These are phyloP conservation scores for Panzeria rudis DNA, from an alignment of 2,888 invertebrate genomes.

Conservation along the genomic window DNA sequence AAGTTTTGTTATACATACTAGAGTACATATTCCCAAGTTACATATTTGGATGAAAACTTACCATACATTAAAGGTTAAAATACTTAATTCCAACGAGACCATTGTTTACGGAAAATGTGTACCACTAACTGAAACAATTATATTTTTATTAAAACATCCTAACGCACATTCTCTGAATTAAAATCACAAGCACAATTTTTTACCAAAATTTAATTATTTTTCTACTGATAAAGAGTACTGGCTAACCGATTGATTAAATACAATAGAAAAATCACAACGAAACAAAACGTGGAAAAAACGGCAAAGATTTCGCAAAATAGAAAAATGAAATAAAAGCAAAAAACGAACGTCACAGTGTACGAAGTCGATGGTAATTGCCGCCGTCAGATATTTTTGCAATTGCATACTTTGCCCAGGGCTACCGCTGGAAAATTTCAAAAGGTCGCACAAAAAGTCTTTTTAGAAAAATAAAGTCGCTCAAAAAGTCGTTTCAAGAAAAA, in stretches of 20 bases:
- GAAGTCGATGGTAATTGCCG: too few species aligned
- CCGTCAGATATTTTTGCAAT: too few species aligned
- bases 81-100: conserved; percentile 84
- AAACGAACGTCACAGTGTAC: background rate
- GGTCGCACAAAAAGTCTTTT: too few species aligned
- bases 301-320: background rate
- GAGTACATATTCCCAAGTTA: too few species aligned
- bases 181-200: conserved; percentile 8
- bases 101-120: conserved; percentile 35
- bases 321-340: background rate
- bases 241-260: background rate
- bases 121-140: background rate
- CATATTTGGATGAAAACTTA: conserved; percentile 78
- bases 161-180: conserved; percentile 11
- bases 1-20: background rate
- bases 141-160: background rate
- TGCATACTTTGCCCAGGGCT: too few species aligned
- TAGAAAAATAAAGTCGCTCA: too few species aligned
- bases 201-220: background rate
- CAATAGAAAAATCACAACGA: conserved; percentile 27
- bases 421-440: too few species aligned
- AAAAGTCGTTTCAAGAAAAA: too few species aligned
- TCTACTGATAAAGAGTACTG: background rate
- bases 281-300: conserved; percentile 8
- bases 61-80: conserved; percentile 88